Evolutionary conservation across 92 coral and sea anemone genomes (phyloP).

Genomic region (Palythoa heliodiscus): DNA sequence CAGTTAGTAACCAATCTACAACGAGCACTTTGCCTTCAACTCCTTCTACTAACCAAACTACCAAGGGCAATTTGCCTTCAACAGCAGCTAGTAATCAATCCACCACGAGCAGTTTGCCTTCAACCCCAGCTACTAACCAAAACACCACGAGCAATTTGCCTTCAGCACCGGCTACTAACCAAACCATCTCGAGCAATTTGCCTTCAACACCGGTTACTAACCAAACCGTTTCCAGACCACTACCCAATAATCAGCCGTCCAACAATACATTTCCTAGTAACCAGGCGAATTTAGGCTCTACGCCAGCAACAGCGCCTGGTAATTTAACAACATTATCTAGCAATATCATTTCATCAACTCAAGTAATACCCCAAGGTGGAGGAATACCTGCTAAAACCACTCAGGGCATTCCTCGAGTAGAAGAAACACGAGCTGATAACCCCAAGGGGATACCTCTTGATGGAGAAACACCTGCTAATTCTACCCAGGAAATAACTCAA

Average conservation of each 20-base stretch:
- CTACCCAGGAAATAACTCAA: neutral
- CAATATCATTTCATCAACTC: neutral
- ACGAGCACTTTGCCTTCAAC: too few species aligned
- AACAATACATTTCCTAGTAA: too few species aligned
- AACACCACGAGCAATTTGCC: too few species aligned
- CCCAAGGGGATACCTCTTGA: neutral
- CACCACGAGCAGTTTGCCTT: neutral
- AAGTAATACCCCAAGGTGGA: neutral
- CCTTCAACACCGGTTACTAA: neutral
- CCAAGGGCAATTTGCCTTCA: neutral
- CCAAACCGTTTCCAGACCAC: neutral
- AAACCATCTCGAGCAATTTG: too few species aligned
- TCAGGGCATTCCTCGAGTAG: neutral
- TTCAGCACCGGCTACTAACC: too few species aligned
- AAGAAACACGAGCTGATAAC: neutral
- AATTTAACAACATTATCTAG: too few species aligned
- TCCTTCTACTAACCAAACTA: neutral
- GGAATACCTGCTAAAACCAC: neutral
- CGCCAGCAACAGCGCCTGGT: neutral
- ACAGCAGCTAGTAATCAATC: neutral
- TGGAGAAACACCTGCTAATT: neutral
- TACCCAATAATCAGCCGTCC: too few species aligned
- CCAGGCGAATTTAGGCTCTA: neutral
- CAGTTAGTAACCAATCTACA: too few species aligned
- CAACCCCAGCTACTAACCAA: neutral